Base-by-base conservation (phyloP, 2,113 vertebrate genomes). In the Chamaea fasciata region DNA sequence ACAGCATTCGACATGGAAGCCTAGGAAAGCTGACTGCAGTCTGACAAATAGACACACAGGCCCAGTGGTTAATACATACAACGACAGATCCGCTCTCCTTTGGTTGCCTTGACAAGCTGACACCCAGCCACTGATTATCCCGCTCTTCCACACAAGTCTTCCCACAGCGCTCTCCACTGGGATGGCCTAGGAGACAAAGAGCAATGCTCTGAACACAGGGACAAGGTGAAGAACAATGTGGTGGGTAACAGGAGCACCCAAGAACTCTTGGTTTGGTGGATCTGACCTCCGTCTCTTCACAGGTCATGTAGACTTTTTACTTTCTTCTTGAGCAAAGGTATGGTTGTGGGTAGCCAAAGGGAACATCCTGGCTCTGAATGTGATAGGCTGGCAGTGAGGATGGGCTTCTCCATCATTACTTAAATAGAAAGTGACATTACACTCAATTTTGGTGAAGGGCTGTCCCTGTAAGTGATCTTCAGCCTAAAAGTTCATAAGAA, bases 121-220 rank as follows among this genome's bases (percentile, higher is more conserved):
- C 99, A 9, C 99, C 99, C 84, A 99, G 95, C 99, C 99, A 99
- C 87, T 99, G 99, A 92, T 99, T 98, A 83, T 99, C 98, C 84
- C 97, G 98, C 82, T 99, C 99, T 80, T 98, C 96, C 94, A 96
- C 55, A 96, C 99, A 99, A 5, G 98, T 99, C 96, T 95, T 99
- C 86, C 99, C 99, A 97, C 99, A 99, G 5, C 1, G 49, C 19
- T 95, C 96, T 79, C 97, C 98, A 21, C 5, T 19, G 53, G 55
- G 94, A 63, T 98, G 95, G 27, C 98, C 99, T 99, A 91, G 16
- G 94, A 93, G 64, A 91, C 67, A 95, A 94, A 86, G 60, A 92
- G 18, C 87, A 93, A 10, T 24, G 69, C 47, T 59, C 57, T 90
- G 73, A 95, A 37, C n/a, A 70, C 41, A 22, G 6, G 23, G 37